These are phyloP conservation scores for Drosophila willistoni DNA, from an alignment of 1,140 invertebrate genomes.

Conservation along the genomic window DNA sequence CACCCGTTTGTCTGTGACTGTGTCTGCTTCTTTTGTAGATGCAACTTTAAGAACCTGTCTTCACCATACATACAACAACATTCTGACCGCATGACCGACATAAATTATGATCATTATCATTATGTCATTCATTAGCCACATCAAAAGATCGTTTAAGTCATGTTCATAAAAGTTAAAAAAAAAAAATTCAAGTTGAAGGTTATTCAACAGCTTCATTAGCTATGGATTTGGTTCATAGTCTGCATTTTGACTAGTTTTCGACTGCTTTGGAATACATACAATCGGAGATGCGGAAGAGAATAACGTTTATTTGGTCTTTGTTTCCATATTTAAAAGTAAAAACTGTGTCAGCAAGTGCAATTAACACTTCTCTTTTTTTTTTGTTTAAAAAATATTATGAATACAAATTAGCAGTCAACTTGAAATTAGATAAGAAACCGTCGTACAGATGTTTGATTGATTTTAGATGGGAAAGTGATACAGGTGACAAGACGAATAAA, in stretches of 20 bases:
- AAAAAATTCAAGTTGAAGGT: constrained; percentile 73
- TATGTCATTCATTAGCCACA: constrained; percentile 37
- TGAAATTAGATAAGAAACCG: constrained; percentile 43
- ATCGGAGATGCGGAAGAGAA: constrained; percentile 63
- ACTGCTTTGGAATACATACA: background rate
- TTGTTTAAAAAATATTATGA: constrained; percentile 5
- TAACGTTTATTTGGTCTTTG: constrained; percentile 1
- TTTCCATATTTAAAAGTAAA: constrained; percentile 32
- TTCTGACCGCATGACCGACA: constrained; percentile 56
- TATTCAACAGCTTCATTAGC: constrained; percentile 64
- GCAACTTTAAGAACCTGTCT: constrained; percentile 52
- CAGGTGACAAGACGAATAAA: background rate
- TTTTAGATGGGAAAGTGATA: constrained; percentile 26
- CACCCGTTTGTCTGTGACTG: background rate
- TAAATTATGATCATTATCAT: constrained; percentile 13
- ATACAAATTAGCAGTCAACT: constrained; percentile 9
- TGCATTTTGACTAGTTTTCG: constrained; percentile 59
- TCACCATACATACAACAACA: constrained; percentile 7
- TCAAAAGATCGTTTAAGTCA: constrained; percentile 30
- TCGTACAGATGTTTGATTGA: constrained; percentile 2
- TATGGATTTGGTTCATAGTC: constrained; percentile 72
- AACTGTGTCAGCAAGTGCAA: constrained; percentile 56
- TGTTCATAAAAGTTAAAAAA: background rate
- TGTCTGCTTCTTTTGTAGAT: constrained; percentile 9
- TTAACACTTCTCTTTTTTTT: constrained; percentile 42